Evolutionary conservation across 2,888 invertebrate species (phyloP).

Genomic region (Adela reaumurella): DNA sequence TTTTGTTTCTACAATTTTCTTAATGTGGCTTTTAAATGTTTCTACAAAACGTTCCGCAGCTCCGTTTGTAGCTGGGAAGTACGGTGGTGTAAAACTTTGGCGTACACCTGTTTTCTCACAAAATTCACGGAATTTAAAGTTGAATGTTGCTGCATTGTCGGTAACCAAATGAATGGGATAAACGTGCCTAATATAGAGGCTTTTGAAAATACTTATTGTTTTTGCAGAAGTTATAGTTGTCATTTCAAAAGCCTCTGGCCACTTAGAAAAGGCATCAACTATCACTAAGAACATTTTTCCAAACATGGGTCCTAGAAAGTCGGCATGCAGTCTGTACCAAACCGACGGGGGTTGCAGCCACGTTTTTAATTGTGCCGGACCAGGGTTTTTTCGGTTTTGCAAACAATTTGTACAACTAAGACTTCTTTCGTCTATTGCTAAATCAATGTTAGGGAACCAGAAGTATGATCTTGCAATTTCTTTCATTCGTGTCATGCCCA

Average conservation of each 20-base stretch:
- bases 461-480: constrained; percentile 2
- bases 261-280: constrained; percentile 7
- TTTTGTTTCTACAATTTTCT: too few species aligned
- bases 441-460: constrained; percentile 1
- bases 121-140: not conserved
- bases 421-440: not conserved
- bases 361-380: not conserved
- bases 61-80: not conserved
- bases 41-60: too few species aligned
- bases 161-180: not conserved
- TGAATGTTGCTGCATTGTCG: not conserved
- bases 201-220: constrained; percentile 3
- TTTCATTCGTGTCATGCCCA: not conserved
- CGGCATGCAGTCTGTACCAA: constrained; percentile 9
- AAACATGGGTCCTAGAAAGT: constrained; percentile 8
- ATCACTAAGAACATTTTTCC: constrained; percentile 7
- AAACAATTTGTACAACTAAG: not conserved
- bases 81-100: not conserved
- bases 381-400: not conserved
- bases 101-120: not conserved
- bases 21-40: too few species aligned
- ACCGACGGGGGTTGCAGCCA: not conserved
- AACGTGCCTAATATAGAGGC: not conserved
- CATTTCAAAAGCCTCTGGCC: constrained; percentile 7
- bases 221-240: constrained; percentile 2